Evolutionary conservation across 2,113 vertebrate species (phyloP).

Genomic region (Ciconia stormi): DNA sequence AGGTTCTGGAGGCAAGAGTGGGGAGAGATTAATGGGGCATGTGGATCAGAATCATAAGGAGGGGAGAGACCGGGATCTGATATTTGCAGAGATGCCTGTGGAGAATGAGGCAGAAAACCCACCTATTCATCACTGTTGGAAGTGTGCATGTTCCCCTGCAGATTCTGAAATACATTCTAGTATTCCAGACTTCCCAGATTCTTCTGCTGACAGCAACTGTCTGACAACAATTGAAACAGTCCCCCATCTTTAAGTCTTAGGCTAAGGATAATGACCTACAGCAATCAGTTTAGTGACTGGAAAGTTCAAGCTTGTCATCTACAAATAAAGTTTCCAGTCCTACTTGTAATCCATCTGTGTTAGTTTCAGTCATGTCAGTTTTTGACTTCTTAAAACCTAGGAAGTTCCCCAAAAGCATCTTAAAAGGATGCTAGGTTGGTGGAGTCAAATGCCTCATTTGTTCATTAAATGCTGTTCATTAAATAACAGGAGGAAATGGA

Average conservation of each 20-base stretch:
- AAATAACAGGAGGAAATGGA: neutral
- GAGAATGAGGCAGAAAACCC: neutral
- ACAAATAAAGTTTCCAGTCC: neutral
- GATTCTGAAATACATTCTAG: neutral
- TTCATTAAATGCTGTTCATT: neutral
- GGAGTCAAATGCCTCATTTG: neutral
- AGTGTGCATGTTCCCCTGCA: neutral
- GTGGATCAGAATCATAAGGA: neutral
- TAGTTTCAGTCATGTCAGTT: neutral
- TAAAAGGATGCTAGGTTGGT: neutral
- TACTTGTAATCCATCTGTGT: neutral
- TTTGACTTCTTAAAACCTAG: neutral
- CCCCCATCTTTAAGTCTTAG: neutral
- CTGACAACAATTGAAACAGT: neutral
- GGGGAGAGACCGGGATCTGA: neutral
- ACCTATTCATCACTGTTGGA: neutral
- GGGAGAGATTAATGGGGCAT: neutral
- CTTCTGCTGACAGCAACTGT: neutral
- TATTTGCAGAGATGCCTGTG: neutral
- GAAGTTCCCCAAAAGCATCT: neutral
- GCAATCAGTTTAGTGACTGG: neutral
- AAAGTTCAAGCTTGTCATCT: neutral
- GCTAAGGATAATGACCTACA: neutral
- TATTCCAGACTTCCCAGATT: neutral
- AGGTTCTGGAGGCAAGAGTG: neutral